phyloP scores from a whole-genome alignment of 2,113 vertebrate species.

The Euleptes europaea region DNA sequence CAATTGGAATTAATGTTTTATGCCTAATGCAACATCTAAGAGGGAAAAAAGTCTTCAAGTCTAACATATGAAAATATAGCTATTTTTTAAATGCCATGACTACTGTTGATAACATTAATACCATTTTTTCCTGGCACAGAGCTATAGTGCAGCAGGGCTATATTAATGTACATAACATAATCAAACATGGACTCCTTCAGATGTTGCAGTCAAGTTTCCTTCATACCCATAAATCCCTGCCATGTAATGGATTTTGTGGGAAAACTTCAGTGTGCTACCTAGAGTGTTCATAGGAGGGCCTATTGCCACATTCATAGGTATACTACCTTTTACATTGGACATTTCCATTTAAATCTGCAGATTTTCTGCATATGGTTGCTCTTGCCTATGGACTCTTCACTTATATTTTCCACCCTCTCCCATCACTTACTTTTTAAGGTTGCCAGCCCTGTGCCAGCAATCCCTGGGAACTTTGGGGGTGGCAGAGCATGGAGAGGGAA shows the following conservation, averaged over 20 bases:
- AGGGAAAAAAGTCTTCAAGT: not conserved
- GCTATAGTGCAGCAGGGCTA: not conserved
- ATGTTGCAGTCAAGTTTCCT: not conserved
- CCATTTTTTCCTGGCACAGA: not conserved
- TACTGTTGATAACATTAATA: not conserved
- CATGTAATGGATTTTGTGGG: not conserved
- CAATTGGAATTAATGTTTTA: not conserved
- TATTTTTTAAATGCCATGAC: not conserved
- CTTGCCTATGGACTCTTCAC: not conserved
- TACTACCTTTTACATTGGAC: not conserved
- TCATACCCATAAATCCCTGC: too few species aligned
- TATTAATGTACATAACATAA: not conserved
- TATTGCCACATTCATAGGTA: not conserved
- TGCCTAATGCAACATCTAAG: not conserved
- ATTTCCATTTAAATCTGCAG: not conserved
- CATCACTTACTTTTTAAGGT: too few species aligned
- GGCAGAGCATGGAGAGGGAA: too few species aligned
- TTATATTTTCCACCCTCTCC: too few species aligned
- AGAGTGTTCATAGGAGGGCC: too few species aligned
- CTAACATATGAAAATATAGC: not conserved
- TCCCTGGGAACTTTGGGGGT: too few species aligned
- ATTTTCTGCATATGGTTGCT: not conserved
- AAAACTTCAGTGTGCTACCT: not conserved
- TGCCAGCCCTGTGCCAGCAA: too few species aligned
- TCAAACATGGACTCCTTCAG: not conserved